Conservation (phyloP, 1,140 invertebrate species). For the Tribolium castaneum region DNA sequence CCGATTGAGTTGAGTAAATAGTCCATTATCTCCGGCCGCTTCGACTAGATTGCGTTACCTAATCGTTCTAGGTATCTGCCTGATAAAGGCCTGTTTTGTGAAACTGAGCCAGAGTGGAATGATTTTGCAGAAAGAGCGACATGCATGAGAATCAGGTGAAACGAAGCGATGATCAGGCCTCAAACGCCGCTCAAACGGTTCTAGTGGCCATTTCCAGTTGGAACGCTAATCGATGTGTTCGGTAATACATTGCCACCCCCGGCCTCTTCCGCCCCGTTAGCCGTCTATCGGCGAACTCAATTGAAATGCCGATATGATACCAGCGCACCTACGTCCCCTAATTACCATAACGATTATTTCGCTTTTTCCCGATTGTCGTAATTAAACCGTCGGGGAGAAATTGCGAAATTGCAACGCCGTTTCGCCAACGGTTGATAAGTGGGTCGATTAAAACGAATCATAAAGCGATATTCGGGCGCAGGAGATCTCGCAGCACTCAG, state of each 20-base stretch:
- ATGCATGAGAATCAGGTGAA: conserved; percentile 47
- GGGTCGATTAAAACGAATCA: conserved; percentile 37
- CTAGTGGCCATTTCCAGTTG: conserved; percentile 58
- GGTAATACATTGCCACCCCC: conserved; percentile 53
- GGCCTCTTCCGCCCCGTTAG: conserved; percentile 33
- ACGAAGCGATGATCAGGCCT: conserved; percentile 54
- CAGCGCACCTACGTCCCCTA: not conserved
- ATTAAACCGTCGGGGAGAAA: conserved; percentile 14
- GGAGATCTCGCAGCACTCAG: conserved; percentile 39
- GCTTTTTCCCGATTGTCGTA: conserved; percentile 17
- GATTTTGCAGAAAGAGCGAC: conserved; percentile 40
- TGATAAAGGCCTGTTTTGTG: conserved; percentile 25
- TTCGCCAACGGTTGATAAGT: conserved; percentile 10
- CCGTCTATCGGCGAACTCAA: conserved; percentile 36
- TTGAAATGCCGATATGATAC: conserved; percentile 42
- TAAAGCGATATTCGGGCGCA: conserved; percentile 31
- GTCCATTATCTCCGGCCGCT: conserved; percentile 23
- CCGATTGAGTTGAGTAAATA: conserved; percentile 24
- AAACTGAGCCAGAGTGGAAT: conserved; percentile 10
- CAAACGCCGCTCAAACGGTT: conserved; percentile 49
- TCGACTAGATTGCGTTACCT: conserved; percentile 21
- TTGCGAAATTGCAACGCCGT: conserved; percentile 13
- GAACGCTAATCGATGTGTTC: conserved; percentile 57
- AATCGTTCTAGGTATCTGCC: conserved; percentile 21
- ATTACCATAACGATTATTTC: conserved; percentile 23